phyloP scores from a whole-genome alignment of 30 jellyfish, hydroid and myxozoan genomes.

The Chironex yamaguchii region DNA sequence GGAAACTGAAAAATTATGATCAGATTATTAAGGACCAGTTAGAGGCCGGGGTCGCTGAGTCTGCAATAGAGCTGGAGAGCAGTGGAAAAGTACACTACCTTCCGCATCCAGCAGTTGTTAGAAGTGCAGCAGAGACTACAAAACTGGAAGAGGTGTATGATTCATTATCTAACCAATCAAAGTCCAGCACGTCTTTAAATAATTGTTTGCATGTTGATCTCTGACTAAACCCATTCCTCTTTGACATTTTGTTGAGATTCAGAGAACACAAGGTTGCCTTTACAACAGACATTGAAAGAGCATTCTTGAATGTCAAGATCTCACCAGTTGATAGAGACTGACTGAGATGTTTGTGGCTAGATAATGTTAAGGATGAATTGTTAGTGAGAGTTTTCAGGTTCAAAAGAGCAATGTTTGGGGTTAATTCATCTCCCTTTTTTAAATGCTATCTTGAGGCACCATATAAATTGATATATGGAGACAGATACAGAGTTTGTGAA shows the following conservation, averaged over 20 bases:
- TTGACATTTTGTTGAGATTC: neutral
- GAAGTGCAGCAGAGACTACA: slow-evolving; percentile 12
- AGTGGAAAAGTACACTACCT: neutral
- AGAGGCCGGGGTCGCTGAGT: neutral
- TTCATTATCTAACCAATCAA: slow-evolving; percentile 4
- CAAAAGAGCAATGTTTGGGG: no score
- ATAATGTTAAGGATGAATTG: neutral
- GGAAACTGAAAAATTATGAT: slow-evolving; percentile 10
- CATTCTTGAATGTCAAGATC: neutral
- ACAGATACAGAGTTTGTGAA: no score
- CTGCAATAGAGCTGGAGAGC: neutral
- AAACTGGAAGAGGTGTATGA: neutral
- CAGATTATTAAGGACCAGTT: neutral
- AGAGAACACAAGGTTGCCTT: neutral
- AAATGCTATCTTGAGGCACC: no score
- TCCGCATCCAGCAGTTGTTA: slow-evolving; percentile 19
- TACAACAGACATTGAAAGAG: neutral
- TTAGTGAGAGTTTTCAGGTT: neutral
- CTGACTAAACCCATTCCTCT: neutral
- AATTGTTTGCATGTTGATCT: slow-evolving; percentile 9
- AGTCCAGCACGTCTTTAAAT: neutral
- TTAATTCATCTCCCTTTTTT: no score
- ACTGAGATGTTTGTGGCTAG: neutral
- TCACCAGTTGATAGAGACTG: neutral
- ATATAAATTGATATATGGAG: no score